A percentile compares a stretch with the other conserved stretches of the same genome.
Evolutionary conservation across 23 tunicate genomes (phyloP).

Genomic region (Aplidium turbinatum): DNA sequence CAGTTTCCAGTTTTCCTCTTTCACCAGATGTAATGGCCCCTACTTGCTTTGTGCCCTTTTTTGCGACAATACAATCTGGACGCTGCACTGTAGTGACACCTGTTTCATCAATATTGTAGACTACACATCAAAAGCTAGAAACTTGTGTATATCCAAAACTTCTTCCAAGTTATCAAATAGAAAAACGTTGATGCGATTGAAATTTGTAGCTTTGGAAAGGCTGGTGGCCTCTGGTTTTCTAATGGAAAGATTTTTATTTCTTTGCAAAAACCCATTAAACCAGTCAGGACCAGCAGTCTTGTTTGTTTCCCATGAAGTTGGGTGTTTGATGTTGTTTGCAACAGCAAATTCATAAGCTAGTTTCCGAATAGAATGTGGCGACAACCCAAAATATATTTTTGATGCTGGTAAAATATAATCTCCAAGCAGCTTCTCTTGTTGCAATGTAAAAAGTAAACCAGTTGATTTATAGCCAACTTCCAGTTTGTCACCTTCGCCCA

Average conservation of each 20-base stretch:
- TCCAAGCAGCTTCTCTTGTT: neutral
- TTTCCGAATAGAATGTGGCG: neutral
- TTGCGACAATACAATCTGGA: conserved; percentile 24
- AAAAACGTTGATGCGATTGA: conserved; percentile 21
- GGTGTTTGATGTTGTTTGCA: neutral
- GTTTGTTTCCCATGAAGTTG: conserved; percentile 11
- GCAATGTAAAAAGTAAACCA: neutral
- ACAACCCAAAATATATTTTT: conserved; percentile 10
- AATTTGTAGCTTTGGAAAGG: conserved; percentile 21
- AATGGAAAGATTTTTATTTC: conserved; percentile 24
- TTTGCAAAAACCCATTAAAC: conserved; percentile 16
- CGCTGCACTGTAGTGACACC: conserved; percentile 41
- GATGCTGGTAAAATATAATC: neutral
- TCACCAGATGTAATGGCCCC: conserved; percentile 41
- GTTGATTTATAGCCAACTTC: neutral
- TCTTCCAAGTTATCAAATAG: conserved; percentile 29
- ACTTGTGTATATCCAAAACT: conserved; percentile 20
- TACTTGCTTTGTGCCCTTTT: conserved; percentile 28
- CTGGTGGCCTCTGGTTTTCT: conserved; percentile 20
- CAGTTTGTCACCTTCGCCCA: neutral
- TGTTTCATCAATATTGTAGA: conserved; percentile 37
- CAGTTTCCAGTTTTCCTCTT: conserved; percentile 31
- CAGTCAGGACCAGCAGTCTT: conserved; percentile 20
- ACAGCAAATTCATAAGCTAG: conserved; percentile 16
- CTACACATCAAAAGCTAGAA: conserved; percentile 26